These are phyloP conservation scores for Dipodomys spectabilis DNA, from an alignment of 2,113 vertebrate species.

Conservation along the genomic window DNA sequence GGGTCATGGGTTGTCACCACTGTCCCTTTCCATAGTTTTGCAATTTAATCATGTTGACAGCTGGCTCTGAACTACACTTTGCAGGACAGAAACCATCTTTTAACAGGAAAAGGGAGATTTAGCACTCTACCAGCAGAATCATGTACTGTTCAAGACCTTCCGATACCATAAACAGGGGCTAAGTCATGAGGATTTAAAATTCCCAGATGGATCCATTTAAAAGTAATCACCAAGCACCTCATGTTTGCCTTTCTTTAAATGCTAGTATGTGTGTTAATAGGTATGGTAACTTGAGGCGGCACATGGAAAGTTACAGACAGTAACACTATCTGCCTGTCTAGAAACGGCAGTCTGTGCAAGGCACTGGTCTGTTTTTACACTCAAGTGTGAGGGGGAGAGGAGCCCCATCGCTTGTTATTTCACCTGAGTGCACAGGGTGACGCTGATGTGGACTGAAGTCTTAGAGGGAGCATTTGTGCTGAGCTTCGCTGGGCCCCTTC, in stretches of 20 bases:
- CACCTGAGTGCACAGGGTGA: neutral
- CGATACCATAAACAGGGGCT: neutral
- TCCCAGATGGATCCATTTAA: conserved; percentile 66
- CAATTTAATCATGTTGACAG: conserved; percentile 14
- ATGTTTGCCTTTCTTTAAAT: conserved; percentile 38
- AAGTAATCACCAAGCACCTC: neutral
- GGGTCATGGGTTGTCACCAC: rapidly evolving
- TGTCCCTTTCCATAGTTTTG: neutral
- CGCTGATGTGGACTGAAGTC: conserved; percentile 4
- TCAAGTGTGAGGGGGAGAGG: neutral
- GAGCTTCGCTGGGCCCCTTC: neutral
- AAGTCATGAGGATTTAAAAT: conserved; percentile 41
- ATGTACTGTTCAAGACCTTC: neutral
- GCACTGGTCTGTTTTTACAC: conserved; percentile 52
- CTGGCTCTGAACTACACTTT: neutral
- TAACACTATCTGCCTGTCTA: conserved; percentile 56
- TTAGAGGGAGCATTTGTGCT: conserved; percentile 37
- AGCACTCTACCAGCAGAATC: conserved; percentile 12
- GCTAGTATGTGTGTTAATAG: conserved; percentile 40
- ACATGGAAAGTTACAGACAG: conserved; percentile 30
- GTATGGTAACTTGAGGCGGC: conserved; percentile 50
- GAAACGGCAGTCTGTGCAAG: neutral
- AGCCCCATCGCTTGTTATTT: neutral
- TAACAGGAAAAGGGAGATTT: neutral
- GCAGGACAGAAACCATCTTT: neutral